These are phyloP conservation scores for Euthynnus affinis DNA, from an alignment of 2,797 vertebrate genomes.

Conservation along the genomic window DNA sequence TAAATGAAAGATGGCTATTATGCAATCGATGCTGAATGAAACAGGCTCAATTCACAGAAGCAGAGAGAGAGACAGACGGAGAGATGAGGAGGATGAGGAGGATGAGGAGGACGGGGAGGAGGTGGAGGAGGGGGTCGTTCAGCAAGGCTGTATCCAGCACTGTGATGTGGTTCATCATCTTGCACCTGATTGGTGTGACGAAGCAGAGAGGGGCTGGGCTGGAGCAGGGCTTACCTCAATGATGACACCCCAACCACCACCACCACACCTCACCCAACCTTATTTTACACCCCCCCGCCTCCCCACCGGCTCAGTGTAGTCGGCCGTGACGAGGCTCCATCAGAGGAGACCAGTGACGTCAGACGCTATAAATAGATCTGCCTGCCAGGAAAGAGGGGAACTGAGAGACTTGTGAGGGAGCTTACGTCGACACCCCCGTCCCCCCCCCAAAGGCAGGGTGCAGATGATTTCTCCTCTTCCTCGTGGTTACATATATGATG, in stretches of 20 bases:
- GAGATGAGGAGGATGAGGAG: neutral
- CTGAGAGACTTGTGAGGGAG: slow-evolving; percentile 65
- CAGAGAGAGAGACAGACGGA: slow-evolving; percentile 19
- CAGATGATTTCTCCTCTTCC: slow-evolving; percentile 36
- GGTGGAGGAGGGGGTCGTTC: neutral
- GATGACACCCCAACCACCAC: slow-evolving; percentile 42
- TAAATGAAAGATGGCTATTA: slow-evolving; percentile 78
- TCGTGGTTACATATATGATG: slow-evolving; percentile 35
- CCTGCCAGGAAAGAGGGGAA: slow-evolving; percentile 68
- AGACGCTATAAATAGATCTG: slow-evolving; percentile 80
- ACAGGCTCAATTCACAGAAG: slow-evolving; percentile 63
- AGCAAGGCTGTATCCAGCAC: slow-evolving; percentile 66
- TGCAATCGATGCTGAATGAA: slow-evolving; percentile 77
- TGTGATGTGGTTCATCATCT: slow-evolving; percentile 67
- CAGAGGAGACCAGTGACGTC: slow-evolving; percentile 76
- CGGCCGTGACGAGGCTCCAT: slow-evolving; percentile 70
- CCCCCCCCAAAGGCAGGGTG: neutral
- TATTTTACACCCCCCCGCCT: slow-evolving; percentile 20
- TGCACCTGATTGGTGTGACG: slow-evolving; percentile 70
- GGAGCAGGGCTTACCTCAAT: slow-evolving; percentile 74
- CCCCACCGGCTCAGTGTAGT: slow-evolving; percentile 53
- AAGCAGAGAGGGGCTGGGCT: slow-evolving; percentile 32
- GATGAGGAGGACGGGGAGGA: slow-evolving; percentile 15
- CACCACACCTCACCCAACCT: slow-evolving; percentile 38
- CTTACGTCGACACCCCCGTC: slow-evolving; percentile 54